Evolutionary conservation across 2,888 invertebrate genomes (phyloP).

Genomic region (Trachelus tabidus): DNA sequence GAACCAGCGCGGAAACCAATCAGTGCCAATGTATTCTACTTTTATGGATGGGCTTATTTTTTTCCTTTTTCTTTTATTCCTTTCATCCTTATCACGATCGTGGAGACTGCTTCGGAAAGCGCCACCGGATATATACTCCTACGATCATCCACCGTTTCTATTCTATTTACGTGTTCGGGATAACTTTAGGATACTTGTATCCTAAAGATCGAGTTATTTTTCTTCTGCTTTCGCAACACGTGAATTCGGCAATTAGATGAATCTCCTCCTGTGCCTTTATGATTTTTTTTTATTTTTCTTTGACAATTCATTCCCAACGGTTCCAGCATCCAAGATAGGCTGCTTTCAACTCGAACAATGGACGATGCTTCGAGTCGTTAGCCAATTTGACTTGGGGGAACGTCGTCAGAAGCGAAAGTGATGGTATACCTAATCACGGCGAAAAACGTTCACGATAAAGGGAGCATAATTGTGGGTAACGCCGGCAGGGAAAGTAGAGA

Average conservation of each 20-base stretch:
- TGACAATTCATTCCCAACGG: neutral
- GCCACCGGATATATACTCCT: neutral
- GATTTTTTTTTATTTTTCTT: neutral
- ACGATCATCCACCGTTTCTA: neutral
- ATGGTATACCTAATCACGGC: slow-evolving; percentile 1
- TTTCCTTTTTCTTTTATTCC: neutral
- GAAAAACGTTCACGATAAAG: slow-evolving; percentile 1
- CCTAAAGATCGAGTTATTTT: no score
- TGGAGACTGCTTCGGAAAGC: neutral
- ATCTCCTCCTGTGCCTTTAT: neutral
- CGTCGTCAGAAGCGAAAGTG: neutral
- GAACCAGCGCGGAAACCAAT: neutral
- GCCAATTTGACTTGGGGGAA: neutral
- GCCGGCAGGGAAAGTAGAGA: slow-evolving; percentile 7
- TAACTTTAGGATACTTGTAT: no score
- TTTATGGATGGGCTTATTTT: neutral
- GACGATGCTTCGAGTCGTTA: neutral
- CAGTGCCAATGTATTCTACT: neutral
- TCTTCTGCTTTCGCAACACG: neutral
- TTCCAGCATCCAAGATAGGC: neutral
- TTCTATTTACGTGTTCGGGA: neutral
- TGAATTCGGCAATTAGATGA: neutral
- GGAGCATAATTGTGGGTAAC: slow-evolving; percentile 9
- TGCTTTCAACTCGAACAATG: neutral
- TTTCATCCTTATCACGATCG: neutral